Conservation (phyloP, 2,888 invertebrate species). For the Tineola bisselliella region DNA sequence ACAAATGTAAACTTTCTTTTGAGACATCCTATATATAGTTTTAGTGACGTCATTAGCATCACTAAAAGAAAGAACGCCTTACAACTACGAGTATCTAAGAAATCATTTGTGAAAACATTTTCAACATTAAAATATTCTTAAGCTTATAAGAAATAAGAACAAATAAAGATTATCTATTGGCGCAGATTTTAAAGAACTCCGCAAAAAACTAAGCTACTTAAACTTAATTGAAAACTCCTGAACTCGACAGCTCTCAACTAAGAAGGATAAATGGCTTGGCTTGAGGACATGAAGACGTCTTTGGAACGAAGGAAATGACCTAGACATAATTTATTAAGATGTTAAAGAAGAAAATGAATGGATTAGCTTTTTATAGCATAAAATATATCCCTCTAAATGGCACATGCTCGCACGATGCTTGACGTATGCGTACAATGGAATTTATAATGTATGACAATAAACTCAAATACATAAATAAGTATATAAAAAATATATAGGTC, state of each 20-base stretch:
- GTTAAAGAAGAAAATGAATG: conserved; percentile 1
- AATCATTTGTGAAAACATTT: no score
- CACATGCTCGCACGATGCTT: no score
- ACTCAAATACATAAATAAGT: no score
- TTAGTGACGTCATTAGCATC: no score
- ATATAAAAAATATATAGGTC: no score
- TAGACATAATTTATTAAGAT: conserved; percentile 5
- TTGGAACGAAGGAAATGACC: not conserved
- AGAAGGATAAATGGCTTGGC: conserved; percentile 9
- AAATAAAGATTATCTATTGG: not conserved
- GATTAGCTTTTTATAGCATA: not conserved
- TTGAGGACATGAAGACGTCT: conserved; percentile 4
- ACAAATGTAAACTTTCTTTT: no score
- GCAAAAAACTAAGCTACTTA: not conserved
- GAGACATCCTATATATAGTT: no score
- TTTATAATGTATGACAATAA: no score
- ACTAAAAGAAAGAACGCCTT: no score
- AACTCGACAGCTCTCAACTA: conserved; percentile 8
- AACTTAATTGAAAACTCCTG: conserved; percentile 12
- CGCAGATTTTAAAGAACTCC: not conserved
- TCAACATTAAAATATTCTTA: not conserved
- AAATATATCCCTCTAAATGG: no score
- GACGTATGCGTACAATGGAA: no score
- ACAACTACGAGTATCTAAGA: no score
- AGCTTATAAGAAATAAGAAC: not conserved